Evolutionary conservation across 2,113 vertebrate genomes (phyloP).

Genomic region (Ochotona curzoniae): DNA sequence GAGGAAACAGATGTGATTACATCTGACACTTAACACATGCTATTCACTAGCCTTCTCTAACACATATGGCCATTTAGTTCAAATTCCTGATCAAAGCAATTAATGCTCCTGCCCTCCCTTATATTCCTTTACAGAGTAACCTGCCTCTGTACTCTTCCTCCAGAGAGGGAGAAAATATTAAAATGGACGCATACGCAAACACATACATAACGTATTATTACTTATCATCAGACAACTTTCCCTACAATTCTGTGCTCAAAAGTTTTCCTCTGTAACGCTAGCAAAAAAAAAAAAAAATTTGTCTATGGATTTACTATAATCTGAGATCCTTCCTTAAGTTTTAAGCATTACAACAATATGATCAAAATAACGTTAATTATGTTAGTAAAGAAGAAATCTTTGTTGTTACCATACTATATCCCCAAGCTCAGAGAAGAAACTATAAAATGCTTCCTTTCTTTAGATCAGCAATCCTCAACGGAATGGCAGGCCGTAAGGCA

Average conservation of each 20-base stretch:
- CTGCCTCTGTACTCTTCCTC: slow-evolving; percentile 61
- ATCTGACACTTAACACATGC: slow-evolving; percentile 68
- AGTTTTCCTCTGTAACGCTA: slow-evolving; percentile 40
- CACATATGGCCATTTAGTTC: slow-evolving; percentile 59
- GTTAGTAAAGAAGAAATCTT: slow-evolving; percentile 47
- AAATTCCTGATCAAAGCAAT: slow-evolving; percentile 70
- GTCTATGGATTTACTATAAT: background rate
- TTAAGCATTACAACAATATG: slow-evolving; percentile 24
- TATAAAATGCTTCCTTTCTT: slow-evolving; percentile 27
- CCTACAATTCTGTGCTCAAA: slow-evolving; percentile 38
- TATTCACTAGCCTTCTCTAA: slow-evolving; percentile 66
- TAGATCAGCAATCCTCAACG: slow-evolving; percentile 15
- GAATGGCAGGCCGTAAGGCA: background rate
- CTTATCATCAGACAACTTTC: background rate
- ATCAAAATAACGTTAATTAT: background rate
- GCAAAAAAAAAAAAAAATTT: slow-evolving; percentile 25
- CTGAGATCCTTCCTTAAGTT: slow-evolving; percentile 7
- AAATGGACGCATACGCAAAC: slow-evolving; percentile 10
- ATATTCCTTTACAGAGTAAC: background rate
- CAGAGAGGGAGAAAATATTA: slow-evolving; percentile 48
- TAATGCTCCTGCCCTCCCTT: background rate
- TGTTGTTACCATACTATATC: slow-evolving; percentile 27
- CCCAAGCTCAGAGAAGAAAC: background rate
- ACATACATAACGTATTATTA: background rate
- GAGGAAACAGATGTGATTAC: slow-evolving; percentile 79